Evolutionary conservation across 2,113 vertebrate species (phyloP).

Genomic region (Glaucidium brasilianum): DNA sequence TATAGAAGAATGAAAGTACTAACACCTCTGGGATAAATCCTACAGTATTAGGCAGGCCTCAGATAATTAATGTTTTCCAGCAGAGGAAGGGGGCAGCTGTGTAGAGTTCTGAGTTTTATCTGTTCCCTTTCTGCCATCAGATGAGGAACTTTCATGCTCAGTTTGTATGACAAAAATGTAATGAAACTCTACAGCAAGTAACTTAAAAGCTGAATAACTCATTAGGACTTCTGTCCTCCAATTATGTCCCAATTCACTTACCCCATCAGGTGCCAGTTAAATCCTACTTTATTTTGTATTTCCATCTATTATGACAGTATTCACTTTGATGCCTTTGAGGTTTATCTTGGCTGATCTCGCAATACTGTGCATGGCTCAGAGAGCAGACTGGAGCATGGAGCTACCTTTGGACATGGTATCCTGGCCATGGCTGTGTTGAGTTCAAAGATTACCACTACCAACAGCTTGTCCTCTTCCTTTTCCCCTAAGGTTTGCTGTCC

Average conservation of each 20-base stretch:
- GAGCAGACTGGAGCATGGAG: not conserved
- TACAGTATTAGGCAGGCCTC: not conserved
- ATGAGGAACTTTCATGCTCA: slow-evolving; percentile 24
- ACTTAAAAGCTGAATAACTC: slow-evolving; percentile 17
- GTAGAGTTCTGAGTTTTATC: not conserved
- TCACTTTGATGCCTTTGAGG: not conserved
- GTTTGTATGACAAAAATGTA: slow-evolving; percentile 13
- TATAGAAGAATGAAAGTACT: slow-evolving; percentile 15
- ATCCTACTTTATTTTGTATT: not conserved
- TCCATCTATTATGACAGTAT: not conserved
- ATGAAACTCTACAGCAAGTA: slow-evolving; percentile 20
- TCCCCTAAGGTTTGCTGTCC: not conserved
- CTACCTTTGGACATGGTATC: not conserved
- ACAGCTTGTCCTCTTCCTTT: not conserved
- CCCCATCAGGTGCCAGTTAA: not conserved
- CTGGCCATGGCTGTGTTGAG: not conserved
- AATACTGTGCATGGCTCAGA: not conserved
- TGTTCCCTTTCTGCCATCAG: not conserved
- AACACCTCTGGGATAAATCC: not conserved
- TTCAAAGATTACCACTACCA: not conserved
- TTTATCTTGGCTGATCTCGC: not conserved
- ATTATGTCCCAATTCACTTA: not conserved
- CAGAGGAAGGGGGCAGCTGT: not conserved
- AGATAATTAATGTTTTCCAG: slow-evolving; percentile 20
- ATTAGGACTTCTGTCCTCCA: slow-evolving; percentile 35